Conservation (phyloP, 2,113 vertebrate genomes). For the Madoqua kirkii region DNA sequence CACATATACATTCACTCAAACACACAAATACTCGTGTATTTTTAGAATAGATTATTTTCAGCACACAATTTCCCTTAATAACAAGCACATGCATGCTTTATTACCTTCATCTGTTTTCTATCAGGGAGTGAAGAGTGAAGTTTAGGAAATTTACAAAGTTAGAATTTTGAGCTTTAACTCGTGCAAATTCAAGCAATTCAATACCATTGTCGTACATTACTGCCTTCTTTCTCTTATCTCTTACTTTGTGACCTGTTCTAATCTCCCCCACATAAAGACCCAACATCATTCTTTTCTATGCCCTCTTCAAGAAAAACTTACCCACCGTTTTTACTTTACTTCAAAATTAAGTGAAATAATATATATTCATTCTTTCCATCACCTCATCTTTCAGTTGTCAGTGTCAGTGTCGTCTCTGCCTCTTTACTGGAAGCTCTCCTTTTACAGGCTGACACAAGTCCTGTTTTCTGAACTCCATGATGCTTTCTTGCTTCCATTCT, state of each 20-base stretch:
- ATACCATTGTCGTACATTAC: neutral
- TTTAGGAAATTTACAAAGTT: neutral
- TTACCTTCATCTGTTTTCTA: neutral
- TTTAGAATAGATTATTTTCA: neutral
- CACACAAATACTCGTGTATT: neutral
- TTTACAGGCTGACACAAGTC: neutral
- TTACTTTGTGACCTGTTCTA: neutral
- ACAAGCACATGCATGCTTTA: neutral
- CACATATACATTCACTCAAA: neutral
- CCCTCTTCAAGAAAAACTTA: neutral
- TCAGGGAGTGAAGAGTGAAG: neutral
- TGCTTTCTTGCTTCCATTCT: neutral
- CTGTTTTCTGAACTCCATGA: neutral
- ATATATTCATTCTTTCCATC: neutral
- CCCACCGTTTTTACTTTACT: neutral
- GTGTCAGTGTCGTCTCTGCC: fast-evolving
- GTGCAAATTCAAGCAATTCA: neutral
- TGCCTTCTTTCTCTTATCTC: neutral
- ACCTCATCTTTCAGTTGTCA: neutral
- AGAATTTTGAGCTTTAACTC: neutral
- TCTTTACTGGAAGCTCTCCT: neutral
- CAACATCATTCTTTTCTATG: neutral
- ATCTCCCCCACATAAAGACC: neutral
- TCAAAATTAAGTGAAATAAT: neutral
- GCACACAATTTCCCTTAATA: neutral